Base-by-base conservation (phyloP, 2,113 vertebrate genomes). In the Elaphurus davidianus region DNA sequence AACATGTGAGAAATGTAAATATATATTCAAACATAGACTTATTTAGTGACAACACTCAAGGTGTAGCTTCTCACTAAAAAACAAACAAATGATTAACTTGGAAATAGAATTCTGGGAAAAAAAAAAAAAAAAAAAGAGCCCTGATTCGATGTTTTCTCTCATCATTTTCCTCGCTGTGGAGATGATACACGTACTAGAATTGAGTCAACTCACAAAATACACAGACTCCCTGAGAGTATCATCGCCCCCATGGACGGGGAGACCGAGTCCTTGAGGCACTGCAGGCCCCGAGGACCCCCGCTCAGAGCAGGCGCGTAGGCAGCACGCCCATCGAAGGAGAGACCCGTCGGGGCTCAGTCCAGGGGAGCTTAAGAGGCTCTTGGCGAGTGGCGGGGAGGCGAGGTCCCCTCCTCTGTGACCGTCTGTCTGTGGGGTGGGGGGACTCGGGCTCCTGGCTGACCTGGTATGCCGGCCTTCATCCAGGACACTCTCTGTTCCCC, bases 61-160 rank as follows among this genome's bases (percentile, higher is more conserved):
- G 62, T 87, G 86, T 28, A 87, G 59, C 57, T 59, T 55, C 90
- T 60, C 4, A 10, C 76, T 74, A 40, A 15, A 36, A 92, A 96
- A 88, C 62, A 90, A 89, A 90, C 87, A 92, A 78, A 12, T 21
- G 50, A 33, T 96, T 67, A 60, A 59, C 55, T 23, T n/a, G 62
- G 28, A 28, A 71, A 59, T 13, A 76, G 84, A 90, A 78, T 81
- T 84, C 54, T 86, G 25, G 52, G 4, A 40, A 40, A 4, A 40
- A 40, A 40, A 4, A 7, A 8, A 71, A 36, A 47, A 50, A 45
- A 43, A 36, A 52, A 52, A 52, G 3, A 52, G 6, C 28, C 10
- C 40, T 0, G 2, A 0, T 12, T 14, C 0, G 14, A 15, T 0
- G 2, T 40, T n/a, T 52, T 36, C 21, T 67, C 74, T 81, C 0